Percentiles rank a stretch among this genome's conserved stretches.
These are phyloP conservation scores for Drosophila watanabei DNA, from an alignment of 1,140 invertebrate species.

Conservation along the genomic window DNA sequence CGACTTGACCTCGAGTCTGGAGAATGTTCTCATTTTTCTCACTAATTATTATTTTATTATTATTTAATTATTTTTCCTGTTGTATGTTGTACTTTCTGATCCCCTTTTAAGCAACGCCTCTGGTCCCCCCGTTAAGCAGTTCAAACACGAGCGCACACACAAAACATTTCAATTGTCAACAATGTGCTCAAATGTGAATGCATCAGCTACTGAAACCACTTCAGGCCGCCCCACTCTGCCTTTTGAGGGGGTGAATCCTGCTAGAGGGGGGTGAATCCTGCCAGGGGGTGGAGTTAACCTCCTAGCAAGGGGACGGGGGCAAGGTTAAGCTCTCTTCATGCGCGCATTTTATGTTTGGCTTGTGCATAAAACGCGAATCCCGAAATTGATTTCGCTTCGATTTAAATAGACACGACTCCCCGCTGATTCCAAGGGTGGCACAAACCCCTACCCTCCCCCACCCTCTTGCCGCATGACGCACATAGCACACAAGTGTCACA, in stretches of 20 bases:
- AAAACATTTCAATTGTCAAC: slow-evolving; percentile 74
- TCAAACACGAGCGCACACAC: slow-evolving; percentile 59
- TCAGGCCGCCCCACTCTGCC: background rate
- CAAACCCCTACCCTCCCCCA: background rate
- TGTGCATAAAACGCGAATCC: slow-evolving; percentile 77
- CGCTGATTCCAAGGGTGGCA: slow-evolving; percentile 19
- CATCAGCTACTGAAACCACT: slow-evolving; percentile 63
- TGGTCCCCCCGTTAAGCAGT: slow-evolving; percentile 1
- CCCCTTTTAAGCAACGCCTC: slow-evolving; percentile 21
- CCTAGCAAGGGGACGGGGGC: background rate
- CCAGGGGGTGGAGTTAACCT: too few relatives aligned
- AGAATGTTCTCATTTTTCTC: too few relatives aligned
- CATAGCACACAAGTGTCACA: slow-evolving; percentile 13
- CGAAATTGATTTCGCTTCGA: slow-evolving; percentile 78
- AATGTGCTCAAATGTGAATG: slow-evolving; percentile 71
- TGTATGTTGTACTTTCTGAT: too few relatives aligned
- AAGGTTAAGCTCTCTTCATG: slow-evolving; percentile 66
- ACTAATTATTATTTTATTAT: too few relatives aligned
- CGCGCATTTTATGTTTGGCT: slow-evolving; percentile 73
- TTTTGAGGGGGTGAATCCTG: background rate
- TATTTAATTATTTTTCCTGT: too few relatives aligned
- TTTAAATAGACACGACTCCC: slow-evolving; percentile 72
- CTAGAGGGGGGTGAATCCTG: background rate
- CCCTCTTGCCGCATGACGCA: slow-evolving; percentile 24
- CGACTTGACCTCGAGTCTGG: too few relatives aligned